Evolutionary conservation across 2,113 vertebrate species (phyloP), one percentile per base, ranked within the genome.

Genomic region (Macquaria ambigua): DNA sequence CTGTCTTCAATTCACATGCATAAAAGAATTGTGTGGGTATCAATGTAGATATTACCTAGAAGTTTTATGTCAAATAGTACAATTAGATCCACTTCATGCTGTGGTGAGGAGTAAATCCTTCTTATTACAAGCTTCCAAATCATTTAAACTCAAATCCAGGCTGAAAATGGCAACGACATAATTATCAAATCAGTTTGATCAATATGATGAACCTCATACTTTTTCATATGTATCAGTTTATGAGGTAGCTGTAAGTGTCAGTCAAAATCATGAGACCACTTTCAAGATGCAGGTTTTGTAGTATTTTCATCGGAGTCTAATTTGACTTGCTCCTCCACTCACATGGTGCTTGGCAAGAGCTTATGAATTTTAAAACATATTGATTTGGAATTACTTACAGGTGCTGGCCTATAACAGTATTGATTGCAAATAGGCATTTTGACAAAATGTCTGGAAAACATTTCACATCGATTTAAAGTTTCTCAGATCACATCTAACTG

Each of bases 341-440:
- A 14, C 68, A 63, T n/a, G 6, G 79, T 31, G 20, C 68, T 83
- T 66, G 52, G 75, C 58, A 67, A 85, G 68, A 34, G 31, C 55
- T 25, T 82, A 66, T 87, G 84, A 88, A 89, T 87, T 81, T 79
- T 66, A 85, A 89, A 86, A 55, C 59, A 39, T 28, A 90, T 91
- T 84, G 83, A 92, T 91, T 88, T 68, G 25, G 80, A 87, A 81
- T 87, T 77, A 88, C 80, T 90, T 88, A 83, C 72, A 90, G 85
- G 75, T 82, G 58, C 23, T 31, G 61, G 80, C 70, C 81, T 74
- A 80, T 64, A 84, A 74, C 25, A 9, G 64, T 63, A 90, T 90
- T 71, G 87, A 90, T 86, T 77, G 25, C 76, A 82, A 37, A 80
- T 76, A 62, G 63, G 71, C 48, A 1, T 88, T 89, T 89, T 90